These are phyloP conservation scores for Xestia ashworthii DNA, from an alignment of 2,888 invertebrate genomes.

Conservation along the genomic window DNA sequence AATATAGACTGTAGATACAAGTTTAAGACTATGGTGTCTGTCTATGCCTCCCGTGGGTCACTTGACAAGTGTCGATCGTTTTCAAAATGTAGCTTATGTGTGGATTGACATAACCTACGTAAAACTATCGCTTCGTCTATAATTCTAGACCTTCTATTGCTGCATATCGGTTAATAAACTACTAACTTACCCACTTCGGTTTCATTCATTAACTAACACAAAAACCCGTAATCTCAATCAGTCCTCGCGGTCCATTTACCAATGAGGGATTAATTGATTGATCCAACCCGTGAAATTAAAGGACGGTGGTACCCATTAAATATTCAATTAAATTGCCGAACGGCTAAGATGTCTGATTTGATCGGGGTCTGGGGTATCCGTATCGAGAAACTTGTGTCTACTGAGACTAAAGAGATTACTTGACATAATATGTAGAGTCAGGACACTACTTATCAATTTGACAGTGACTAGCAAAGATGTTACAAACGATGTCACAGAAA, in stretches of 20 bases:
- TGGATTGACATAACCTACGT: no score
- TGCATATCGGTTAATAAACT: not conserved
- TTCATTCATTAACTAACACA: conserved; percentile 18
- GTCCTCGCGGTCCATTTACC: conserved; percentile 41
- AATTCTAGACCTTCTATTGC: no score
- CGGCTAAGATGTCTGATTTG: conserved; percentile 36
- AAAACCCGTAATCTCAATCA: conserved; percentile 30
- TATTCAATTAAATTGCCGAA: conserved; percentile 59
- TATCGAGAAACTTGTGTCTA: conserved; percentile 8
- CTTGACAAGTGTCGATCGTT: no score
- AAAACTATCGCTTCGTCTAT: not conserved
- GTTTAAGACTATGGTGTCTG: no score
- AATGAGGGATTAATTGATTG: conserved; percentile 57
- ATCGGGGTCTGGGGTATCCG: conserved; percentile 20
- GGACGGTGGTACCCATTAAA: conserved; percentile 50
- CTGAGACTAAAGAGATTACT: conserved; percentile 2
- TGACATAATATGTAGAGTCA: not conserved
- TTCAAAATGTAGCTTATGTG: no score
- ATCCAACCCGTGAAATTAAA: conserved; percentile 56
- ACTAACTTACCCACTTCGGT: conserved; percentile 11
- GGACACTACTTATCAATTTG: not conserved
- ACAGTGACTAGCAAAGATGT: not conserved
- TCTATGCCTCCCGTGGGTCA: no score
- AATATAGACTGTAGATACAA: no score
- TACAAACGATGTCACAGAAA: not conserved